Evolutionary conservation across 2,113 vertebrate genomes (phyloP), one percentile per base, ranked within the genome.

Genomic region (Tor tambroides): DNA sequence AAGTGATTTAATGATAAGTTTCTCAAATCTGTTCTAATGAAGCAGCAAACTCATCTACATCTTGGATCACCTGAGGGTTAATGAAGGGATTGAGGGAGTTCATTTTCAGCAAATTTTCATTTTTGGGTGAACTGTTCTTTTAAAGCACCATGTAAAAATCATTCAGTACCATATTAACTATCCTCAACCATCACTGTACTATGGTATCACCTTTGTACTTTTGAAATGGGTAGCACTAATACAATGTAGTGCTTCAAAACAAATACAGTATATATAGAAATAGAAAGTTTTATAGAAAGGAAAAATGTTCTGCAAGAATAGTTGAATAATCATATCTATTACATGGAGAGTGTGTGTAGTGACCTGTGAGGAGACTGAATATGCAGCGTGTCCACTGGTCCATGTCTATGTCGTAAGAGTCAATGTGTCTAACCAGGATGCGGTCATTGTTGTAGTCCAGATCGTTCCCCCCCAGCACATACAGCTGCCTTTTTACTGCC

Each of bases 401-500:
- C 32, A 94, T 30, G 32, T 98, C 98, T 71, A 99, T 97, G 92
- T 95, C 95, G 80, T 99, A 99, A 46, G 96, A 96, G 91, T 99
- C 98, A 87, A 99, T 99, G 85, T 99, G 97, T 4, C 97, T 95
- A 41, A 99, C 98, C 77, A 99, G 95, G 87, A 99, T 96, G 23
- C 98, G 96, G 87, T 99, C 98, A 0, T 99, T 99, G 91, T 99
- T 99, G 93, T 97, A 99, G 93, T 99, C 98, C 21, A 99, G 94
- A 90, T 99, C 98, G 6, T 99, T 99, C 61, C 98, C 98, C 0
- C 98, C 98, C 0, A 99, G 91, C 88, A 99, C 97, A 0, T 99
- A 99, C 3, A 99, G 96, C 89, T 97, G 96, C 90, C 97, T 95
- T 72, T 96, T 96, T 82, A 98, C 97, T 0, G 97, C 96, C 4